A percentile compares a stretch with the other conserved stretches of the same genome.
Conservation (phyloP, 2,888 invertebrate species). For the Drosophila hawaiiensis region DNA sequence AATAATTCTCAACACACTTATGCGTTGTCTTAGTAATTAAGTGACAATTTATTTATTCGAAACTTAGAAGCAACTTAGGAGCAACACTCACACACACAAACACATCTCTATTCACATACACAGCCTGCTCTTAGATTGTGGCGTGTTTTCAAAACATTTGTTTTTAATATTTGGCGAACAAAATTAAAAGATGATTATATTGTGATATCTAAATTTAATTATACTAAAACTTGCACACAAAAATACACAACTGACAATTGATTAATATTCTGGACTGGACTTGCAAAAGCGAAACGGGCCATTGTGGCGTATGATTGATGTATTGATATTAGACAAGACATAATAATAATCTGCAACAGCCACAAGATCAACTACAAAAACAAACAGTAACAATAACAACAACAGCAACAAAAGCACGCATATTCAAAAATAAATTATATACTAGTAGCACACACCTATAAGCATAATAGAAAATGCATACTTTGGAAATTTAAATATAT, state of each 20-base stretch:
- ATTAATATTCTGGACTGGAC: slow-evolving; percentile 30
- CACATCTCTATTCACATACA: slow-evolving; percentile 7
- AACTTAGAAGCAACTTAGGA: slow-evolving; percentile 27
- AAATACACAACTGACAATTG: slow-evolving; percentile 5
- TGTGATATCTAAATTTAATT: slow-evolving; percentile 74
- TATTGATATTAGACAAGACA: slow-evolving; percentile 58
- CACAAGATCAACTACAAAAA: neutral
- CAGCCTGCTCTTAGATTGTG: slow-evolving; percentile 4
- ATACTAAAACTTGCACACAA: slow-evolving; percentile 41
- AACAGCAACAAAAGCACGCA: slow-evolving; percentile 17
- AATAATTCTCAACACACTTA: slow-evolving; percentile 28
- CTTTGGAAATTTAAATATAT: neutral
- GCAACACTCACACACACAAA: slow-evolving; percentile 9
- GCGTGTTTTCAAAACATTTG: slow-evolving; percentile 19
- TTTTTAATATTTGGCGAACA: slow-evolving; percentile 50
- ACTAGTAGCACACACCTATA: slow-evolving; percentile 31
- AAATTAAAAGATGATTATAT: slow-evolving; percentile 70
- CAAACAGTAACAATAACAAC: neutral
- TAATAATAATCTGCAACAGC: slow-evolving; percentile 12
- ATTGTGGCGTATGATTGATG: slow-evolving; percentile 48
- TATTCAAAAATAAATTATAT: slow-evolving; percentile 26
- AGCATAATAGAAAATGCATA: slow-evolving; percentile 3
- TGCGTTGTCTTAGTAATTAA: slow-evolving; percentile 30
- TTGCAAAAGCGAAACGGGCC: slow-evolving; percentile 22
- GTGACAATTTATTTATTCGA: slow-evolving; percentile 42